Conservation (phyloP, 2,888 invertebrate species). For the Himalopsyche anomala region DNA sequence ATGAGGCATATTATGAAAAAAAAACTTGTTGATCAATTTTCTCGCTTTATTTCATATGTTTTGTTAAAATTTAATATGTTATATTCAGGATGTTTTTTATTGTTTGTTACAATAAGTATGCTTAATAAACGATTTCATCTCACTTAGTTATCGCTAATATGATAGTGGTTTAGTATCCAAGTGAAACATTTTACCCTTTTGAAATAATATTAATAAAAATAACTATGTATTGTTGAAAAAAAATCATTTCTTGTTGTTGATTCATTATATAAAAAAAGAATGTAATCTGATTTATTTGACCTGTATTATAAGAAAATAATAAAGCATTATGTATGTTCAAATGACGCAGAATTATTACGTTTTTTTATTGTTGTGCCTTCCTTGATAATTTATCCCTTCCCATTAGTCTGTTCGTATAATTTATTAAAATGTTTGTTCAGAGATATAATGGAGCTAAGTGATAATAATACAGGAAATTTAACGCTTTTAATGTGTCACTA, state of each 20-base stretch:
- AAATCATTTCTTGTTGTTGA: conserved; percentile 57
- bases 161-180: background rate
- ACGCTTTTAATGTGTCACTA: no score
- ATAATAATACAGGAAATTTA: no score
- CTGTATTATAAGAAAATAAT: conserved; percentile 56
- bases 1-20: conserved; percentile 8
- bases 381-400: no score
- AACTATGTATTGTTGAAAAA: conserved; percentile 56
- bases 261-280: conserved; percentile 49
- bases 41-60: background rate
- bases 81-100: background rate
- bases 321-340: conserved; percentile 64
- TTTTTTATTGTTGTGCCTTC: background rate
- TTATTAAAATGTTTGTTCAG: no score
- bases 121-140: background rate
- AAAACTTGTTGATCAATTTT: background rate
- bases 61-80: background rate
- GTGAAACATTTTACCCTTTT: conserved; percentile 52
- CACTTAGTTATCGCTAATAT: conserved; percentile 8
- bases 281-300: conserved; percentile 62
- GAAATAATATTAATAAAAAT: conserved; percentile 18
- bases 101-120: background rate
- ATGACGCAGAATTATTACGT: conserved; percentile 3
- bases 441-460: no score
- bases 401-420: no score